These are phyloP conservation scores for Muntiacus reevesi DNA, from an alignment of 2,113 vertebrate species.

Conservation along the genomic window DNA sequence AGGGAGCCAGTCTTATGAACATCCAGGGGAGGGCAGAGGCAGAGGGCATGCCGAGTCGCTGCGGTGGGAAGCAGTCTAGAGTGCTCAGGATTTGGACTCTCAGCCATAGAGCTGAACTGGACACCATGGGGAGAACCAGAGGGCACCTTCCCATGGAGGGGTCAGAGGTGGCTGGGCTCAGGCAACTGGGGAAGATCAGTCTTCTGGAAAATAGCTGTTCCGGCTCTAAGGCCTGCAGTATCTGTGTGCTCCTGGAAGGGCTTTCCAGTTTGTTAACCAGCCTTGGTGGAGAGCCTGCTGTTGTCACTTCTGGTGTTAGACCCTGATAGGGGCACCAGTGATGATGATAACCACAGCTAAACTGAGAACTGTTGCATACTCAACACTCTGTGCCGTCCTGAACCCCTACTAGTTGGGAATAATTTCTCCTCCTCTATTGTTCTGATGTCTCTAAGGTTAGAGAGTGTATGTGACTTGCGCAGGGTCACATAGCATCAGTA, in stretches of 20 bases:
- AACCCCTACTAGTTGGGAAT: neutral
- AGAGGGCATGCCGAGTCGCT: accelerated
- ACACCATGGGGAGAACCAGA: neutral
- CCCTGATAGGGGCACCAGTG: neutral
- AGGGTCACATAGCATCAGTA: neutral
- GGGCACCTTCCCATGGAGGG: accelerated
- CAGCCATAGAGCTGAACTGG: neutral
- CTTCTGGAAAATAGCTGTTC: neutral
- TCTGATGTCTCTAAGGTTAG: neutral
- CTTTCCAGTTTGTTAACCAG: neutral
- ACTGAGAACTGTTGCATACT: accelerated
- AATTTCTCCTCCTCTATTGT: neutral
- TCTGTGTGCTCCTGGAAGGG: neutral
- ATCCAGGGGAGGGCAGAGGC: neutral
- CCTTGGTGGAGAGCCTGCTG: accelerated
- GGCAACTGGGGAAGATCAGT: neutral
- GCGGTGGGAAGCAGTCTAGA: accelerated
- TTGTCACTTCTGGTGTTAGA: neutral
- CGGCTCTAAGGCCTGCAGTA: accelerated
- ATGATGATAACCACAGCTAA: neutral
- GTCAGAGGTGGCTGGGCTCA: neutral
- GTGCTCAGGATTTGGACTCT: neutral
- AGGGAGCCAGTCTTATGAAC: neutral
- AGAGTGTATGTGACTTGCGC: neutral
- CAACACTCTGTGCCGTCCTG: neutral